Percentiles rank a stretch among this genome's conserved stretches.
These are phyloP conservation scores for Argentina silus DNA, from an alignment of 2,797 vertebrate species.

Conservation along the genomic window DNA sequence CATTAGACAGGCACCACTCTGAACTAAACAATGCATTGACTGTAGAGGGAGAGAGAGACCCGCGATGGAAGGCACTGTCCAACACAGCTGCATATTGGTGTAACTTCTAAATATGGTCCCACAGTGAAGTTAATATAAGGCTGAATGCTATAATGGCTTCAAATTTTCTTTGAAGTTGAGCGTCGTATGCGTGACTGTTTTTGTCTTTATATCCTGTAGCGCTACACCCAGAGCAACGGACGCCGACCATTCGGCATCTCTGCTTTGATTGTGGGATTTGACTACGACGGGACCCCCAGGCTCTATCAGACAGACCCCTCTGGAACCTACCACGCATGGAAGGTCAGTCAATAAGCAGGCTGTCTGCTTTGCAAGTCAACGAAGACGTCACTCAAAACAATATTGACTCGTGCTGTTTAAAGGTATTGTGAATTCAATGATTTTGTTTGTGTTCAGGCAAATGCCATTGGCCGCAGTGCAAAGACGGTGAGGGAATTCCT, in stretches of 20 bases:
- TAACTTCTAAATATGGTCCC: background rate
- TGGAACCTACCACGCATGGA: slow-evolving; percentile 87
- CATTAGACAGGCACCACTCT: background rate
- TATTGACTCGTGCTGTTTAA: background rate
- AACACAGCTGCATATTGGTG: background rate
- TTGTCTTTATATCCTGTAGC: slow-evolving; percentile 59
- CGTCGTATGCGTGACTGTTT: background rate
- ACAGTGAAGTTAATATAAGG: no score
- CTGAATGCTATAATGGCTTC: no score
- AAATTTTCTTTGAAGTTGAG: no score
- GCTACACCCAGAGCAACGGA: slow-evolving; percentile 85
- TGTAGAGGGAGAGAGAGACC: no score
- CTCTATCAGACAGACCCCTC: slow-evolving; percentile 87
- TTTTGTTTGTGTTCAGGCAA: slow-evolving; percentile 68
- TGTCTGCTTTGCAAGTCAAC: background rate
- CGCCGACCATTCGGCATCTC: slow-evolving; percentile 85
- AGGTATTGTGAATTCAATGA: background rate
- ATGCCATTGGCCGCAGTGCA: slow-evolving; percentile 82
- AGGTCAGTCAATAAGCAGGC: slow-evolving; percentile 61
- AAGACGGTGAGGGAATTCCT: slow-evolving; percentile 86
- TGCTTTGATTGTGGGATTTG: slow-evolving; percentile 86
- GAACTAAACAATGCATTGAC: background rate
- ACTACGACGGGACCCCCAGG: slow-evolving; percentile 82
- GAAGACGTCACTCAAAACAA: background rate
- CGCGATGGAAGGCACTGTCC: no score